Base-by-base conservation (phyloP, 1,140 invertebrate genomes). In the Lanistes nyassanus region DNA sequence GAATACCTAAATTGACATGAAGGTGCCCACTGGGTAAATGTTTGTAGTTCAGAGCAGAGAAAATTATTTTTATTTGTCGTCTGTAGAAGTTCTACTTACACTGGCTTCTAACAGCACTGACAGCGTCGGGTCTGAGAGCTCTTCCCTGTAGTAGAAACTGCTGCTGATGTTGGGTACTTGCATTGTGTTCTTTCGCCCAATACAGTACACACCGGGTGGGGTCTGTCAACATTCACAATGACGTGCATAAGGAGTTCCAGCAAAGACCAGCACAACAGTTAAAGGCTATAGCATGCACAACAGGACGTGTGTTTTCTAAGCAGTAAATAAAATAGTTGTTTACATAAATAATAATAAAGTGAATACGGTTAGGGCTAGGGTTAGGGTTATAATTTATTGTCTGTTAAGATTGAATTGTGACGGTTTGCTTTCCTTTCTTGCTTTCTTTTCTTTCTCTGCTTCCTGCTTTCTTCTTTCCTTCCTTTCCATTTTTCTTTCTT, bases 71-170 rank as follows among this genome's bases (percentile, higher is more conserved):
- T 36, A 9, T 19, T 23, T 70, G 26, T 56, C 53, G 16, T 58
- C 51, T 6, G n/a, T 34, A n/a, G n/a, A n/a, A n/a, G n/a, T n/a
- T n/a, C 19, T 70, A 51, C 53, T 31, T 7, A 31, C 53, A 23
- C 3, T 36, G 13, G 53, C 34, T 34, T 3, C 31, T 29, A 19
- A 11, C 16, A n/a, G 3, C 21, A 19, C 9, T 1, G 3, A 3
- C 3, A 60, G 53, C 4, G n/a, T 29, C 21, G 58, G 37, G 42
- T 47, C 19, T 29, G 64, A 53, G 51, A 74, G 47, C 29, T 74
- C 73, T 42, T 66, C 42, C 4, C 62, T 36, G 64, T 74, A 74
- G 47, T 65, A 74, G 36, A 65, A 74, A 21, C 53, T 37, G 47
- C 9, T 53, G 31, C 23, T 29, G n/a, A 74, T 4, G 11, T 51